These are phyloP conservation scores for Collichthys lucidus DNA, from an alignment of 2,113 vertebrate genomes.

Conservation along the genomic window DNA sequence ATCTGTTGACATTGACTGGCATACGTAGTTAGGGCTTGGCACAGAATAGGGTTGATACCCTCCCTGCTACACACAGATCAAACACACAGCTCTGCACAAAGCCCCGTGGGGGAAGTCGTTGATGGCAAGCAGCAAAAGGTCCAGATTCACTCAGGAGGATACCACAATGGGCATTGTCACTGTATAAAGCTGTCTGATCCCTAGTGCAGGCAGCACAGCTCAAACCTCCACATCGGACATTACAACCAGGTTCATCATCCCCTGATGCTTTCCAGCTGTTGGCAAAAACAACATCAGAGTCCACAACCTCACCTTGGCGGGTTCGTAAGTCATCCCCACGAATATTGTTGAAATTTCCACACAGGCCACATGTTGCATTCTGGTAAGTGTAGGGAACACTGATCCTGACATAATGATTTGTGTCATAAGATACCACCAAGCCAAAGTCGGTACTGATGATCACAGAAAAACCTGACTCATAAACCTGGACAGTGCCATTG, in stretches of 20 bases:
- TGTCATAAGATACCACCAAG: constrained; percentile 74
- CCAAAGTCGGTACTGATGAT: constrained; percentile 70
- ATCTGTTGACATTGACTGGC: constrained; percentile 73
- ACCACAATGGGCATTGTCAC: constrained; percentile 57
- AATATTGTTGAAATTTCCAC: constrained; percentile 69
- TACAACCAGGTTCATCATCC: constrained; percentile 46
- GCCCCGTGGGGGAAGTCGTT: constrained; percentile 24
- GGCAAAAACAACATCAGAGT: constrained; percentile 71
- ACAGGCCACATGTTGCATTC: constrained; percentile 75
- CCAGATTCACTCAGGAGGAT: constrained; percentile 61
- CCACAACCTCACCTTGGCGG: constrained; percentile 57
- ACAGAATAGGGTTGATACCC: constrained; percentile 75
- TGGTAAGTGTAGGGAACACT: constrained; percentile 62
- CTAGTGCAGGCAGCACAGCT: constrained; percentile 53
- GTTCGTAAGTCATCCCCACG: constrained; percentile 64
- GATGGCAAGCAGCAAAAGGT: constrained; percentile 71
- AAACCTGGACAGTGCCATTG: constrained; percentile 61
- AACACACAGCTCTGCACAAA: constrained; percentile 71
- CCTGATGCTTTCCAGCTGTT: constrained; percentile 65
- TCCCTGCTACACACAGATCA: constrained; percentile 70
- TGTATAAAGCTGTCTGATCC: constrained; percentile 45
- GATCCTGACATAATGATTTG: constrained; percentile 56
- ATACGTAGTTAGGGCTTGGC: constrained; percentile 69
- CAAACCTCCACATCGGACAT: constrained; percentile 45
- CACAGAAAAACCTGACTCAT: constrained; percentile 69